Evolutionary conservation across 64 coral and sea anemone species (phyloP), one percentile per base, ranked within the genome.

Genomic region (Astreopora myriophthalma): DNA sequence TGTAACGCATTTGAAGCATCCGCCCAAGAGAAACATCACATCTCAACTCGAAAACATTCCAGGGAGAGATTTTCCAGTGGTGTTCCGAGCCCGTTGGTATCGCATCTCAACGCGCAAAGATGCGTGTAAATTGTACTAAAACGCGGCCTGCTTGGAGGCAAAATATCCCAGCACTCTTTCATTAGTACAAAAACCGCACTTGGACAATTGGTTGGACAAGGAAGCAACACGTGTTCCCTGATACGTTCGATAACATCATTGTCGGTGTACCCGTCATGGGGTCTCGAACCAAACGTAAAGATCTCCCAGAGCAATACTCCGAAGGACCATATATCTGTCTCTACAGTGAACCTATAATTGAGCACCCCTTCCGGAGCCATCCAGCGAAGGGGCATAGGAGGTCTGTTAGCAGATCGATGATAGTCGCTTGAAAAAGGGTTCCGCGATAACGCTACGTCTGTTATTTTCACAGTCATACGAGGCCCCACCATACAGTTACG

Each of bases 271-370:
- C 94, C 94, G 48, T 74, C 90, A 63, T 99, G 82, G 12, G 97
- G 97, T 75, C 87, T 88, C 39, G 34, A 75, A 55, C 97, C 97
- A 73, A 96, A 99, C 20, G 97, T 91, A 88, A 99, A 99, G 30
- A 99, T 82, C 30, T 99, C 97, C 97, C 97, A 99, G 30, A 99
- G 75, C 8, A 99, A 37, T 14, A 99, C 91, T 37, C 97, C 97
- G 34, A 94, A 99, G 25, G 97, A 95, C 97, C 97, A 99, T 81
- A 99, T 95, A 69, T 99, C 97, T 44, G 97, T 92, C 66, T 96
- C 89, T 84, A 88, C 67, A 9, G 97, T 99, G 86, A 96, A 96
- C 69, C 85, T 90, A 44, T 93, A 93, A 78, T 76, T 92, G 30
- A 91, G 34, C 25, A 99, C 79, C 25, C 90, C 90, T 89, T 99